Base-by-base conservation (phyloP, 1,140 invertebrate genomes). In the Panagrolaimus sp. region DNA sequence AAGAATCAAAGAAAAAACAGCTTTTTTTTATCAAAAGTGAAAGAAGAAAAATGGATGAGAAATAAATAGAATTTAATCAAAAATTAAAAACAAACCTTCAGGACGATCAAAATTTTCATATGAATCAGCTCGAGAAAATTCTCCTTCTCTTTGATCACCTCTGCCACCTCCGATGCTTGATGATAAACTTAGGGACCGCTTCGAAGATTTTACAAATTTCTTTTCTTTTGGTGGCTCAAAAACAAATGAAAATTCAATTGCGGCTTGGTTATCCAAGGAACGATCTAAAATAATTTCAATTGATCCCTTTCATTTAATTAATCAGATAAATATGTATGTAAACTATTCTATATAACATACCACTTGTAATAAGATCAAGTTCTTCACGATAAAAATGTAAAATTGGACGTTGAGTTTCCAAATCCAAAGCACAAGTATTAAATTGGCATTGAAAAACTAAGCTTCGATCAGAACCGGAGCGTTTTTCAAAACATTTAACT, bases 401-500 rank as follows among this genome's bases (percentile, higher is more conserved):
- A 52, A 89, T 89, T 84, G 91, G 88, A 83, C 91, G 89, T 46
- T 63, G 43, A 55, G 45, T 44, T 32, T 71, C 65, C 28, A 81
- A 65, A 44, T 82, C 79, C 63, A 94, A 89, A 26, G 92, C 91
- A 84, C 92, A 94, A 0, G 92, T 94, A 85, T 94, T 92, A 85
- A 94, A 93, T 88, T 95, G 90, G 79, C 89, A 89, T 63, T 89
- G 88, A 86, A 91, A 91, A 65, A 91, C 87, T 9, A 88, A 84
- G 75, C 89, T 88, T 58, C 89, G 82, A 26, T 77, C 76, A 73
- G 44, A 71, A 74, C 72, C 67, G 12, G 82, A 82, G 68, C 45
- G 43, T 74, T 90, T 88, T 78, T 92, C 89, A 85, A 93, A 94
- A 81, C 91, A 92, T 83, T 92, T 93, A 74, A 95, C 88, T 15